A percentile compares a stretch with the other conserved stretches of the same genome.
phyloP scores from a whole-genome alignment of 1,140 invertebrate species.

The Pemphigus obesinymphae region DNA sequence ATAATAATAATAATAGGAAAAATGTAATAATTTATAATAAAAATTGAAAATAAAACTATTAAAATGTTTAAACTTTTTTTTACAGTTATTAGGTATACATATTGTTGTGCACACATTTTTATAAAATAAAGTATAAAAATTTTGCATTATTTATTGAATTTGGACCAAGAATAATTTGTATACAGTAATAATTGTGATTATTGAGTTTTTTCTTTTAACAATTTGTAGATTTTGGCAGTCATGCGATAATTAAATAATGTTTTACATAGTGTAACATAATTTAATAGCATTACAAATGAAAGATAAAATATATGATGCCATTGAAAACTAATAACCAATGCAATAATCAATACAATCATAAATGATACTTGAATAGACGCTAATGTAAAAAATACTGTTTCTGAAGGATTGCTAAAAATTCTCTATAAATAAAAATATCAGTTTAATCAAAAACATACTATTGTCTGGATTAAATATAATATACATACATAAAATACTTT shows the following conservation, averaged over 20 bases:
- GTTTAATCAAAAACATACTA: not conserved
- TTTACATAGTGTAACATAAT: slow-evolving; percentile 23
- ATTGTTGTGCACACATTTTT: no score
- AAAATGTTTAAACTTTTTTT: no score
- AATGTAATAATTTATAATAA: no score
- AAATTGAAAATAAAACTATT: no score
- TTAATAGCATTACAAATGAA: slow-evolving; percentile 30
- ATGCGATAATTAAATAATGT: slow-evolving; percentile 30
- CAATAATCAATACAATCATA: slow-evolving; percentile 4
- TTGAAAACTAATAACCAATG: slow-evolving; percentile 12
- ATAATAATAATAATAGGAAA: no score
- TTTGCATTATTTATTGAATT: not conserved
- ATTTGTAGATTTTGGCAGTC: slow-evolving; percentile 26
- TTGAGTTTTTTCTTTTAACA: slow-evolving; percentile 26
- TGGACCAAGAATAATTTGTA: not conserved
- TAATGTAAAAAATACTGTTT: slow-evolving; percentile 30
- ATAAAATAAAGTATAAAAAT: no score
- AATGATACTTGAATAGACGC: slow-evolving; percentile 23
- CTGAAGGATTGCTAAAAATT: slow-evolving; percentile 33
- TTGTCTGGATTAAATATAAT: not conserved
- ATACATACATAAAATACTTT: slow-evolving; percentile 76
- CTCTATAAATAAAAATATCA: not conserved
- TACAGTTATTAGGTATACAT: no score
- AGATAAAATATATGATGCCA: slow-evolving; percentile 37
- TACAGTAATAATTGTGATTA: not conserved